Base-by-base conservation (phyloP, 2,113 vertebrate genomes). In the Hemiscyllium ocellatum region DNA sequence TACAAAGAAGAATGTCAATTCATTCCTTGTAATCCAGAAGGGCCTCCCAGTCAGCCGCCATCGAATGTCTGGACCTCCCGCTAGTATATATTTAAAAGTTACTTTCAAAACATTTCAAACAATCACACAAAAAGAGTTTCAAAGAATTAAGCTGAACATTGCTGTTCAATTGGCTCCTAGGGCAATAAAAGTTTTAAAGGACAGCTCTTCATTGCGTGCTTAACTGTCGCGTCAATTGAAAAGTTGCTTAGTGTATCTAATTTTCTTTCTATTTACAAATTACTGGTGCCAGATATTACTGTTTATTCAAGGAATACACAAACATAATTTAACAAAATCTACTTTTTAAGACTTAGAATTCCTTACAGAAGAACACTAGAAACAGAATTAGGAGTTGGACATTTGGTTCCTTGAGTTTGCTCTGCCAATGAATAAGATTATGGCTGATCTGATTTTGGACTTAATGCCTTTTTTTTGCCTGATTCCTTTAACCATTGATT, bases 331-430 rank as follows among this genome's bases (percentile, higher is more conserved):
- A 93, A 93, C 89, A 66, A 93, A 68, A 93, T 29, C n/a, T 90
- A 90, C 65, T 93, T 90, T 87, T 91, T 93, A 93, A 93, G n/a
- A 93, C 80, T 42, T 83, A 83, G 37, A 83, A 83, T 47, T 83
- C 37, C 5, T 83, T 83, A 7, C 26, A 76, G 26, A 76, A 76
- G 72, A 29, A 76, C 33, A 33, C 7, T 7, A 76, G 72, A 76
- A 6, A 33, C 29, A 76, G 29, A 33, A 76, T 7, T 26, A 76
- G 26, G 72, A n/a, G 72, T 33, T 12, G 8, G 72, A 29, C 72
- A 76, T 76, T 3, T 10, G 8, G 7, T 33, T 26, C 72, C 72
- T 76, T 8, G 72, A 33, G 10, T 10, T 1, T 76, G 29, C 29
- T 76, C 7, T 76, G 72, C 72, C 72, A 76, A 33, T 76, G 1